Base-by-base conservation (phyloP, 2,888 invertebrate species). In the Dorcus hopei region DNA sequence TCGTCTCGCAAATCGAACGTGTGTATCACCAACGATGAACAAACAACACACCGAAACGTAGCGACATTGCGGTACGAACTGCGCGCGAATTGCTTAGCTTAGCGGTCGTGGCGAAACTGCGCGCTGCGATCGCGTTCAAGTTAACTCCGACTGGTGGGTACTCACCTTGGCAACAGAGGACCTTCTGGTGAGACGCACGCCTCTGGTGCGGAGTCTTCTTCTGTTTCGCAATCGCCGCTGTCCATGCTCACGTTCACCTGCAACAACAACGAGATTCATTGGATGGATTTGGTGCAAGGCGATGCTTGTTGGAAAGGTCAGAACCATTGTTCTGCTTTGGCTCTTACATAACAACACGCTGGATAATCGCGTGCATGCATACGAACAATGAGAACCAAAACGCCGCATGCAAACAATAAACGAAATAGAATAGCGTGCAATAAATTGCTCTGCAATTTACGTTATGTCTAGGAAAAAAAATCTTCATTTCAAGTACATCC, bases 151-250 rank as follows among this genome's bases (percentile, higher is more conserved):
- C 54, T 52, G 41, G 61, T 52, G 49, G 26, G 38, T 56, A 70
- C 73, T 72, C 68, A 77, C 77, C 76, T 77, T 68, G 75, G 74
- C 62, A 74, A 68, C 64, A 70, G 63, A 59, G 72, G 67, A 58
- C 69, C 72, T 57, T 72, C 76, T 11, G 77, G 76, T 47, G 77
- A 75, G 40, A 75, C 74, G 72, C 76, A 77, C 68, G 75, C 72
- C 71, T 77, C 77, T 67, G 77, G 77, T 61, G 77, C 74, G 26
- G 76, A 75, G 64, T 78, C 77, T 65, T 76, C 77, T 66, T 77
- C 78, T 42, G 77, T 76, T 65, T 78, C 76, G 66, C 73, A 74
- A 65, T 76, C 75, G 16, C 73, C 70, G 66, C 72, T 75, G 63
- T 75, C 75, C 75, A 75, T 76, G 58, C 63, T 71, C 42, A 33